Base-by-base conservation (phyloP, 2,888 invertebrate genomes). In the Dascillus cervinus region DNA sequence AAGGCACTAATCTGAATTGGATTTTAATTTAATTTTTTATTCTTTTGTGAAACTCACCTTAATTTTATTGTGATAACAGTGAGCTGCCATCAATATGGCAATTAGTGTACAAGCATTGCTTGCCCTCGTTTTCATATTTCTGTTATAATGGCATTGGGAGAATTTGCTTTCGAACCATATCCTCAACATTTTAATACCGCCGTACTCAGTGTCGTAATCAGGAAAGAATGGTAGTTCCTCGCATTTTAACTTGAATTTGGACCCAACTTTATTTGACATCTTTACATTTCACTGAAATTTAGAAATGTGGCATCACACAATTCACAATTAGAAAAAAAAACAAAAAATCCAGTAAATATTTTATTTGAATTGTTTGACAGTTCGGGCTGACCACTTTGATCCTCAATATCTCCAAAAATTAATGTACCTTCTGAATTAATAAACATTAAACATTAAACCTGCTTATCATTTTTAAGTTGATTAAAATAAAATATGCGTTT, bases 81-180 rank as follows among this genome's bases (percentile, higher is more conserved):
- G 65, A 27, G 66, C 58, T 13, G 76, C 75, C 36, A 74, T 59
- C 27, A 77, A 60, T 11, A 76, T 55, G 20, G 72, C 73, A 44
- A 77, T 77, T 29, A 77, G 56, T 1, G 77, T 77, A 43, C 77
- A 77, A 4, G 77, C 77, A 55, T 75, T 71, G 44, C 75, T 76
- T 29, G 69, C 73, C 57, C 53, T 64, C 29, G 57, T 52, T 4
- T 36, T 45, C 34, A 64, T 61, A 45, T 62, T 61, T 33, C 65
- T 60, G 34, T 69, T 75, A 52, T 71, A 77, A 28, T 67, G 66
- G 23, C 72, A 72, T 55, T 77, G 77, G 2, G 73, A 71, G 50
- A 77, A 77, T 45, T 70, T 65, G 14, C 62, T 54, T 29, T 73
- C 68, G 46, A 74, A 77, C 75, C 76, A 77, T 11, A 64, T 48